Base-by-base conservation (phyloP, 2,797 vertebrate species). In the Peromyscus aztecus region DNA sequence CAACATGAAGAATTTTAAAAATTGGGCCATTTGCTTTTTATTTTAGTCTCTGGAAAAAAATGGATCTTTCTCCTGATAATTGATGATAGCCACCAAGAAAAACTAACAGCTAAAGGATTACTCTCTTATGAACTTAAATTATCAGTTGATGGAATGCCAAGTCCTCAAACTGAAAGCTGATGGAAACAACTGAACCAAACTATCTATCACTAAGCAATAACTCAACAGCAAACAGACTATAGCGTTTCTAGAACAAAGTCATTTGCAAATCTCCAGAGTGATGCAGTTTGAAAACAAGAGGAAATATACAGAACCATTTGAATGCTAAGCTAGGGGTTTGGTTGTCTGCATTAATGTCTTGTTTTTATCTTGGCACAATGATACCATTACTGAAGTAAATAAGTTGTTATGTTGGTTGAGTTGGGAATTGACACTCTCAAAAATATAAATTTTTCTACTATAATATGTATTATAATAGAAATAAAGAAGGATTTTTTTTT, bases 201-300 rank as follows among this genome's bases (percentile, higher is more conserved):
- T 80, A 71, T 59, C 52, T 17, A 89, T 93, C 49, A 81, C 55
- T 71, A 93, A 77, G 71, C 89, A 95, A 91, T 84, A 95, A 96
- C 63, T 89, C 6, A 92, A 88, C 24, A 43, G 55, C 46, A 59
- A 49, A 88, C 40, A 96, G 52, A 31, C 84, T 81, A 55, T 27
- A 83, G 34, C 61, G 81, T 81, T 84, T 94, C 85, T 73, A 71
- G 71, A 84, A 95, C 87, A 96, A 93, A 89, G 49, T 81, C 76
- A 94, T 81, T 93, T 90, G 43, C 57, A 95, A 95, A 85, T 65
- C 29, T 67, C 92, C 76, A 67, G 34, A 95, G 43, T 73, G 46
- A 94, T 81, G n/a, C 27, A 89, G 19, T 94, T 94, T 94, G 89
- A 85, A 96, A 95, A 94, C 24, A 88, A 88, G 86, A 90, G 9